Evolutionary conservation across 2,888 invertebrate species (phyloP), one percentile per base, ranked within the genome.

Genomic region (Acronicta psi): DNA sequence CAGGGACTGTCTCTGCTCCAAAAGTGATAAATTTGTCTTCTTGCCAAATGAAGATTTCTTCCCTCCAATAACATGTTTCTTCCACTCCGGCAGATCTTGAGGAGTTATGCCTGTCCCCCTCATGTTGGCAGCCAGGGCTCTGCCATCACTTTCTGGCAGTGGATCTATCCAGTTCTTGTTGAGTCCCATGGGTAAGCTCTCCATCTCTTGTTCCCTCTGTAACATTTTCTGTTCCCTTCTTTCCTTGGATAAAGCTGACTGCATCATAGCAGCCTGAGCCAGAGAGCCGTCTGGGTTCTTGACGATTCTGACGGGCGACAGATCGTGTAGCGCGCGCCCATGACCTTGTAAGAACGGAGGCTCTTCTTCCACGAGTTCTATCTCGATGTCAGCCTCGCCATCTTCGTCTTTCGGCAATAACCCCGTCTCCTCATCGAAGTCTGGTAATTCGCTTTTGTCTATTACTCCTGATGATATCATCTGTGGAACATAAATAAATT

Each of bases 261-360:
- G 99, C 99, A 99, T 99, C 98, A 99, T 99, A 0, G 99, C 99
- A 0, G 99, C 99, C 89, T 99, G 99, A 0, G 99, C 99, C 18
- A 99, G 91, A 0, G 99, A 99, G 0, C 99, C 99, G 88, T 99
- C 99, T 0, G 99, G 99, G 95, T 99, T 99, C 94, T 99, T 99
- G 0, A 99, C 98, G 70, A 99, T 99, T 70, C 97, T 93, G 2
- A 99, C 99, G 0, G 99, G 99, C 57, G 98, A 98, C 3, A 99
- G 94, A 85, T 99, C 99, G 71, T 98, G 97, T 0, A 98, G 89
- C 0, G 98, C 97, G 67, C 99, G 94, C 0, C 99, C 99, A 85
- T 99, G 97, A n/a, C 98, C 98, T 59, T 97, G 96, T 1, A 99
- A 94, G 91, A 99, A 99, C 0, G 99, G 98, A 0, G 99, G 98